A percentile compares a stretch with the other conserved stretches of the same genome.
Evolutionary conservation across 2,113 vertebrate genomes (phyloP).

Genomic region (Bothrops jararaca): DNA sequence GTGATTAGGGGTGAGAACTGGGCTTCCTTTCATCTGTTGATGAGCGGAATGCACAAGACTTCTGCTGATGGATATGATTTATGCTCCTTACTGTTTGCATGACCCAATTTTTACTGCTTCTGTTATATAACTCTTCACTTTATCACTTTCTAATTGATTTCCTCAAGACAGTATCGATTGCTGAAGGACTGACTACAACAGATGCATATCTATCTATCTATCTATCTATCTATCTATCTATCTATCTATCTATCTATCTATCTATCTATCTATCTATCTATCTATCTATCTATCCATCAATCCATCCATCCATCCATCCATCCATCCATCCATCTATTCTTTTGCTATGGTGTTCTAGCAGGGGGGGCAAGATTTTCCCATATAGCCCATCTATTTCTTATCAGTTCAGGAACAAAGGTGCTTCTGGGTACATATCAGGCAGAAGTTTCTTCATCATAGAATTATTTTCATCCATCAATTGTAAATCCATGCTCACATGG

Average conservation of each 20-base stretch:
- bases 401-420: background rate
- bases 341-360: background rate
- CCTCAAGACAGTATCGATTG: background rate
- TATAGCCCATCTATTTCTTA: background rate
- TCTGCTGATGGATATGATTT: background rate
- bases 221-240: background rate
- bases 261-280: too few relatives aligned
- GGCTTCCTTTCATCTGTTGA: constrained; percentile 1
- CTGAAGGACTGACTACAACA: background rate
- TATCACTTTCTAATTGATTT: background rate
- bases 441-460: background rate
- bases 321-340: too few relatives aligned
- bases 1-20: background rate
- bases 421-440: background rate
- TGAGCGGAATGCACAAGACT: background rate
- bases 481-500: background rate
- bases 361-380: background rate
- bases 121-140: background rate
- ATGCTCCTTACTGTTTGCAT: background rate
- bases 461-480: background rate
- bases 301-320: too few relatives aligned
- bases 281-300: too few relatives aligned
- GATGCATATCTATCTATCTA: background rate
- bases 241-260: background rate
- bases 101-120: background rate